phyloP scores from a whole-genome alignment of 2,797 vertebrate species.

The Pelodytes ibericus region DNA sequence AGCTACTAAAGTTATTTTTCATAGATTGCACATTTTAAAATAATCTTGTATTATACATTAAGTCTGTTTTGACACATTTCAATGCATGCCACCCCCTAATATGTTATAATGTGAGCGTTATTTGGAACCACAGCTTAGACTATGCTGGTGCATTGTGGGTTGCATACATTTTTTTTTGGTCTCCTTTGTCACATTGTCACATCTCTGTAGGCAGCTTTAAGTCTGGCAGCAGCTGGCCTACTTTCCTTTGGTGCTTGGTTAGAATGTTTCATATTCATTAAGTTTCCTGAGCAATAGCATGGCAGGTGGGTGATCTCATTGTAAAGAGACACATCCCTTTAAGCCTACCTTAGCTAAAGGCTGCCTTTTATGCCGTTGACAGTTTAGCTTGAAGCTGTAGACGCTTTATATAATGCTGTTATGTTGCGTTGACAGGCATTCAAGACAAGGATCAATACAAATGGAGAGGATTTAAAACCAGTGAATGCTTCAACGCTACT shows the following conservation, averaged over 20 bases:
- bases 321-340: conserved; percentile 58
- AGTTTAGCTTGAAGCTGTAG: conserved; percentile 40
- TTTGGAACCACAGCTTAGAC: not conserved
- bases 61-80: not conserved
- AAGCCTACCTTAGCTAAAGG: conserved; percentile 57
- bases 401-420: conserved; percentile 19
- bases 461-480: conserved; percentile 15
- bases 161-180: conserved; percentile 18
- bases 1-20: too few species aligned
- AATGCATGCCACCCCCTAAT: not conserved
- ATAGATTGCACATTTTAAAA: too few species aligned
- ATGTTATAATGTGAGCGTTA: not conserved
- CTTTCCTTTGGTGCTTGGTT: conserved; percentile 50
- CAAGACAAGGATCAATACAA: conserved; percentile 46
- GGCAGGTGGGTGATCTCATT: conserved; percentile 63
- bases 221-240: conserved; percentile 58
- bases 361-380: conserved; percentile 46
- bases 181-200: conserved; percentile 23
- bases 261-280: conserved; percentile 63
- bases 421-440: conserved; percentile 38
- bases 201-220: conserved; percentile 20
- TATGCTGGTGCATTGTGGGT: not conserved
- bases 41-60: not conserved
- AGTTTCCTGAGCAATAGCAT: conserved; percentile 63
- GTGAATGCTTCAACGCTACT: not conserved